Conservation (phyloP, 2,113 vertebrate species). For the Ailurus styani region DNA sequence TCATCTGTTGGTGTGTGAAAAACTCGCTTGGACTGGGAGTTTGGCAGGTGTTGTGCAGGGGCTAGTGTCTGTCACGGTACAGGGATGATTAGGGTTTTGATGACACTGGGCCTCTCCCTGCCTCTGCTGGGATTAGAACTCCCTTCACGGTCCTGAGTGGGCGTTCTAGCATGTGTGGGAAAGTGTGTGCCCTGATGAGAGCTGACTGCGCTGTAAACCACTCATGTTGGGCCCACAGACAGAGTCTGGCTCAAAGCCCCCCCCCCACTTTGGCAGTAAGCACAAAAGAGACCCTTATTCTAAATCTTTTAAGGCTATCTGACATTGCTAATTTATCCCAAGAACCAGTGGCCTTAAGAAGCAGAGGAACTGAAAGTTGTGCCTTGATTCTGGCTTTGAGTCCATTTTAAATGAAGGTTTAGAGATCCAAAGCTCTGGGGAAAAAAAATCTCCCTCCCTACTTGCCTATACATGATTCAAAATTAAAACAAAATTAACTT, state of each 20-base stretch:
- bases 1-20: background rate
- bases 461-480: background rate
- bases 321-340: background rate
- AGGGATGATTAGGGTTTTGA: background rate
- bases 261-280: background rate
- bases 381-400: background rate
- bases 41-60: background rate
- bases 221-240: background rate
- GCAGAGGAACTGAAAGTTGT: background rate
- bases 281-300: background rate
- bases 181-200: background rate
- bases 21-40: background rate
- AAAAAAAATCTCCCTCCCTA: background rate
- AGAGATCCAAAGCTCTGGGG: background rate
- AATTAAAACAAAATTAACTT: constrained; percentile 1
- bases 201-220: no score
- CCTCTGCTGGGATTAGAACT: background rate
- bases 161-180: background rate
- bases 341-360: background rate
- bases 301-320: background rate
- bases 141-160: background rate
- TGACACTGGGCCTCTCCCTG: background rate
- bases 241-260: background rate
- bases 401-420: background rate
- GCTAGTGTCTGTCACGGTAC: background rate